Evolutionary conservation across 1,140 invertebrate species (phyloP), one percentile per base, ranked within the genome.

Genomic region (Andricus grossulariae): DNA sequence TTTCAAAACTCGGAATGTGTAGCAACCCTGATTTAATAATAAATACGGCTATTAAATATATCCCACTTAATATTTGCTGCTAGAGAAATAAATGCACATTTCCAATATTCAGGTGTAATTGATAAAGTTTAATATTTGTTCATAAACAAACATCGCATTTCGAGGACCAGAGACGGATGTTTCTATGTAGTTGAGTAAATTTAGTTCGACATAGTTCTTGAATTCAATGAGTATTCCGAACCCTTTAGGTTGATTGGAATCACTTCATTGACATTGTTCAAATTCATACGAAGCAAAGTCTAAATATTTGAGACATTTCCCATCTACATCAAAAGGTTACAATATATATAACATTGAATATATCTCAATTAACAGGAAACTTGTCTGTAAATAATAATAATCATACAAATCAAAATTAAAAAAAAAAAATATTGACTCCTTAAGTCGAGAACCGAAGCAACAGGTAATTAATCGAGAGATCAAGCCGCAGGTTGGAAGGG

Each of bases 391-490:
- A 10, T 10, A 54, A 10, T 10, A 54, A 18, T 18, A n/a, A 3
- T 54, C 18, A 18, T 10, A 54, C 0, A 18, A 32, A 32, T 32
- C 11, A 6, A 66, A 66, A 45, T 32, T 39, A 4, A n/a, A 7
- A n/a, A 13, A 15, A 16, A 10, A n/a, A 32, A n/a, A 32, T n/a
- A 66, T n/a, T 39, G 6, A 3, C 39, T 45, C 10, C 39, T 45
- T 45, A 11, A 66, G 15, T 21, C 15, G 0, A 15, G 25, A 12
- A 66, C 15, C 6, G 4, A 32, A 66, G 60, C 60, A 66, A 66
- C 5, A 16, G 15, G 60, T 66, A 66, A 66, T 66, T 66, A 66
- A 66, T 66, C 60, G 60, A n/a, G 15, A 66, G 25, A 66, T 66
- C 60, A 66, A 66, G 60, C 25, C 25, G 39, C 60, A 66, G 25